Evolutionary conservation across 2,888 invertebrate species (phyloP), one percentile per base, ranked within the genome.

Genomic region (Neelides folsomi): DNA sequence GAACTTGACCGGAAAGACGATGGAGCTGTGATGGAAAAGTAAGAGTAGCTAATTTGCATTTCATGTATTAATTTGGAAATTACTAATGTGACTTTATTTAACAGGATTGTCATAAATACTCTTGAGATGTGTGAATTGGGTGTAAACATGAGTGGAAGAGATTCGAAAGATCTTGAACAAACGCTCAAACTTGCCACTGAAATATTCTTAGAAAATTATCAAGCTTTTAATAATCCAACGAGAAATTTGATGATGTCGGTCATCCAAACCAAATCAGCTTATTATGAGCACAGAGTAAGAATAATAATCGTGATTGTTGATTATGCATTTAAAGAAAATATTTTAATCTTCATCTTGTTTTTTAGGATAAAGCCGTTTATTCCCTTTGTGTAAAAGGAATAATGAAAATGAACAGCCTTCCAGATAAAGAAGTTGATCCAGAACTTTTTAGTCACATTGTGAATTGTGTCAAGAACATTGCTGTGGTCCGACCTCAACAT

Each of bases 271-370:
- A 79, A 81, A 42, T 73, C 78, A 27, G 71, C 78, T 6, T 94
- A 93, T 70, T 88, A 93, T 68, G 79, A 79, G 64, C 89, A 88
- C 68, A 94, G 92, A 77, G 88, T 81, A 66, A 55, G 64, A 57
- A 20, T 7, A 35, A 19, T n/a, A 18, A 9, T 34, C 18, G 39
- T 47, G 12, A 18, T 35, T 34, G 13, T 12, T 10, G 13, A n/a
- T 13, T 46, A 46, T 34, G 6, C 15, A 37, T 43, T 4, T 50
- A 9, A 13, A 35, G n/a, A 41, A 50, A 40, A 12, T 36, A 10
- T 13, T 46, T 45, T 16, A 38, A 38, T 7, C 27, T 27, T 27
- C 45, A 46, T 34, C 37, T 57, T 44, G 59, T 52, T 61, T 66
- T 66, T 36, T 65, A 83, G 82, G 89, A 94, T 70, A 84, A 86